These are phyloP conservation scores for Mus caroli DNA, from an alignment of 2,797 vertebrate species.

Conservation along the genomic window DNA sequence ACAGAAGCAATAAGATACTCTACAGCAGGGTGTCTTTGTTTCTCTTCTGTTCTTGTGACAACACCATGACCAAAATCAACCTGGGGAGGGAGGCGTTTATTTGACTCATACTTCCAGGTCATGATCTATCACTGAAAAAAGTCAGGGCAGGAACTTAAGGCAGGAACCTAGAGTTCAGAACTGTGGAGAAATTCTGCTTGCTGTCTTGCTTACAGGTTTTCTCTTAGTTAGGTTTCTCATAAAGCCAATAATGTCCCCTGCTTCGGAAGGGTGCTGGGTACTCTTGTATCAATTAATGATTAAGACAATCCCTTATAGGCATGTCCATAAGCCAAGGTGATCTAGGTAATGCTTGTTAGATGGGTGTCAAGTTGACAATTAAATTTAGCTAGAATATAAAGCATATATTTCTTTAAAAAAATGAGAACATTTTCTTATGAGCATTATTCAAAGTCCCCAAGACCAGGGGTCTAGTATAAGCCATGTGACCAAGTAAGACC, in stretches of 20 bases:
- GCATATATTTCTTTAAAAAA: not conserved
- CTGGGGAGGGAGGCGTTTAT: not conserved
- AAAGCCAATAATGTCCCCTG: not conserved
- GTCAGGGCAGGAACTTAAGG: not conserved
- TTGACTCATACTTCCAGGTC: not conserved
- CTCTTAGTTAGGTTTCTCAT: not conserved
- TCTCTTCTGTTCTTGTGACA: not conserved
- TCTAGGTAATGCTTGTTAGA: not conserved
- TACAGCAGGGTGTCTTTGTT: not conserved
- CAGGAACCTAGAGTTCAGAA: not conserved
- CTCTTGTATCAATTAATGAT: not conserved
- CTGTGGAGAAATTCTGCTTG: not conserved
- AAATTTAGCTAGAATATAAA: not conserved
- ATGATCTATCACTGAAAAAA: not conserved
- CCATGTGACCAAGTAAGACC: not conserved
- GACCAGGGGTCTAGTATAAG: too few species aligned
- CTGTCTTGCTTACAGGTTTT: not conserved
- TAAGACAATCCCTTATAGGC: too few species aligned
- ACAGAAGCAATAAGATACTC: not conserved
- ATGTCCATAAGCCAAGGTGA: not conserved
- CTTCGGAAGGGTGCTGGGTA: not conserved
- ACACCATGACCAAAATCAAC: not conserved
- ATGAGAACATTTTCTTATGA: not conserved
- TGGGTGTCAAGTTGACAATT: not conserved
- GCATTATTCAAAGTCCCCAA: fast-evolving